These are phyloP conservation scores for Anomalospiza imberbis DNA, from an alignment of 2,797 vertebrate genomes.

Conservation along the genomic window DNA sequence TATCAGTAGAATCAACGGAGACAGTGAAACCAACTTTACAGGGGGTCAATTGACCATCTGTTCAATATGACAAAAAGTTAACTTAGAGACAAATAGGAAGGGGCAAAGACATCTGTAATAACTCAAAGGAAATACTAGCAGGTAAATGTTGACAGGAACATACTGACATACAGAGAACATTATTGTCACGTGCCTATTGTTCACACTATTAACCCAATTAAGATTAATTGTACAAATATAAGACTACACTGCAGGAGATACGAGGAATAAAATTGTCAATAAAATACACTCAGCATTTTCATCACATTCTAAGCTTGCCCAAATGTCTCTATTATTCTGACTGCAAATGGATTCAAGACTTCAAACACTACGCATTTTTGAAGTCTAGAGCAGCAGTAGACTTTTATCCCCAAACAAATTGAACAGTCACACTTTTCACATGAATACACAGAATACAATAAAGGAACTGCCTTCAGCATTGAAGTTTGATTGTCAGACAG, in stretches of 20 bases:
- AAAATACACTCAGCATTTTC: neutral
- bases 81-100: neutral
- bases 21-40: neutral
- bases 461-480: neutral
- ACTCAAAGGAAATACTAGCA: neutral
- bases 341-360: neutral
- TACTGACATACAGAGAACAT: neutral
- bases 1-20: neutral
- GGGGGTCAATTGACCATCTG: neutral
- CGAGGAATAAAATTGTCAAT: neutral
- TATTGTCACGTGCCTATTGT: neutral
- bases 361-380: neutral
- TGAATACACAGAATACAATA: neutral
- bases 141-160: neutral
- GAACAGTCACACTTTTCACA: neutral
- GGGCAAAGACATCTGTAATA: neutral
- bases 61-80: neutral
- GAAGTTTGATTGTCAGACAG: neutral
- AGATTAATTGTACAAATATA: neutral
- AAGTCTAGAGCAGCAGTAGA: neutral
- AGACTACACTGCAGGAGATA: neutral
- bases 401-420: neutral
- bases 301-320: neutral
- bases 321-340: neutral
- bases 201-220: neutral